phyloP scores from a whole-genome alignment of 2,113 vertebrate species.

The Dipodomys ordii region DNA sequence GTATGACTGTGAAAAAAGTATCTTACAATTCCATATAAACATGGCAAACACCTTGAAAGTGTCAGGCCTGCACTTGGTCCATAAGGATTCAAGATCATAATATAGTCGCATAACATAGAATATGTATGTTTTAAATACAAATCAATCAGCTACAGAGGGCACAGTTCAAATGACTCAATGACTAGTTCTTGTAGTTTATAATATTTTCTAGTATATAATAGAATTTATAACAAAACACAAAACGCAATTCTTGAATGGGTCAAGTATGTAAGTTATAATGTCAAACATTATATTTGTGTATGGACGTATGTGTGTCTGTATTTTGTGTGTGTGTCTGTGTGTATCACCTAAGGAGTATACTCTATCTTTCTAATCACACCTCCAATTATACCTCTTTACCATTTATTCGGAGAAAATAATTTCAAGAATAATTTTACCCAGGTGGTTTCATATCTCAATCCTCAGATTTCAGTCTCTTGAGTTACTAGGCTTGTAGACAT shows the following conservation, averaged over 20 bases:
- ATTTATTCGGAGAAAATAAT: too few species aligned
- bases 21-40: background rate
- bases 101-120: background rate
- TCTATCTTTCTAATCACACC: too few species aligned
- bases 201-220: background rate
- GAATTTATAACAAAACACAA: background rate
- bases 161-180: background rate
- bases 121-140: background rate
- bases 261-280: background rate
- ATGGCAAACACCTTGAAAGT: constrained; percentile 1
- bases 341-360: too few species aligned
- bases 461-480: too few species aligned
- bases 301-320: too few species aligned
- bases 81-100: background rate
- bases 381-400: too few species aligned
- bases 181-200: background rate
- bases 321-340: too few species aligned
- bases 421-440: too few species aligned
- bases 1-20: background rate
- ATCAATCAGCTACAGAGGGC: background rate
- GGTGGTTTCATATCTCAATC: too few species aligned
- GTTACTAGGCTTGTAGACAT: too few species aligned
- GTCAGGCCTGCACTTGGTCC: background rate
- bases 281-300: too few species aligned
- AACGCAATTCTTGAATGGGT: background rate